phyloP scores from a whole-genome alignment of 1,140 invertebrate genomes.

The Solenopsis fugax region DNA sequence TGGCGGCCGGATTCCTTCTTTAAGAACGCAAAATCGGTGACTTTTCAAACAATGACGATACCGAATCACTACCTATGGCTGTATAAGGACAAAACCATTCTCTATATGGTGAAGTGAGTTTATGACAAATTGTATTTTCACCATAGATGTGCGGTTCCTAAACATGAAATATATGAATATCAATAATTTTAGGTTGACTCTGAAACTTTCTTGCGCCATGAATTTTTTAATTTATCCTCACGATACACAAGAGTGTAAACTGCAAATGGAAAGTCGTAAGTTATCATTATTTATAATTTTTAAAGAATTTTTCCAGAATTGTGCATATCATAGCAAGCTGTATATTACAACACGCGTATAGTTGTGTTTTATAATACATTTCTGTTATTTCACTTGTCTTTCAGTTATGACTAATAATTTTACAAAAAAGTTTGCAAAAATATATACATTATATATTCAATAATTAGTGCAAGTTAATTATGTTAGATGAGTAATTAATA shows the following conservation, averaged over 20 bases:
- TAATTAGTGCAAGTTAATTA: not conserved
- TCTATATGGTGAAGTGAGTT: conserved; percentile 94
- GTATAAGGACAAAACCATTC: conserved; percentile 95
- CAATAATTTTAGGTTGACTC: conserved; percentile 89
- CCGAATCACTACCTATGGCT: conserved; percentile 96
- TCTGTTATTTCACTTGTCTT: not conserved
- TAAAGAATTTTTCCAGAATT: not conserved
- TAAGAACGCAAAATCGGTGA: conserved; percentile 96
- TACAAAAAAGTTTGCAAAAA: not conserved
- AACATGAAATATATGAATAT: not conserved
- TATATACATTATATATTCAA: not conserved
- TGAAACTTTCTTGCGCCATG: conserved; percentile 95
- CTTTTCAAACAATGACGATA: conserved; percentile 97
- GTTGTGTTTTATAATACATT: not conserved
- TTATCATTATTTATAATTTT: conserved; percentile 74
- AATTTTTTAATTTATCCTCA: conserved; percentile 97
- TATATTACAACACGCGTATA: not conserved
- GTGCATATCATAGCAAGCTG: not conserved
- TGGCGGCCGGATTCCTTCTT: conserved; percentile 96
- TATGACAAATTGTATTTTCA: conserved; percentile 9
- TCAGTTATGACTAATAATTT: conserved; percentile 4
- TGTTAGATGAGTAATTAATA: conserved; percentile 8
- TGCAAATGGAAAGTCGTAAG: conserved; percentile 97
- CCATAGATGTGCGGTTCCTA: not conserved
- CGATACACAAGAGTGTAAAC: conserved; percentile 96